Conservation (phyloP, 2,113 vertebrate species). For the Anarrhichthys ocellatus region DNA sequence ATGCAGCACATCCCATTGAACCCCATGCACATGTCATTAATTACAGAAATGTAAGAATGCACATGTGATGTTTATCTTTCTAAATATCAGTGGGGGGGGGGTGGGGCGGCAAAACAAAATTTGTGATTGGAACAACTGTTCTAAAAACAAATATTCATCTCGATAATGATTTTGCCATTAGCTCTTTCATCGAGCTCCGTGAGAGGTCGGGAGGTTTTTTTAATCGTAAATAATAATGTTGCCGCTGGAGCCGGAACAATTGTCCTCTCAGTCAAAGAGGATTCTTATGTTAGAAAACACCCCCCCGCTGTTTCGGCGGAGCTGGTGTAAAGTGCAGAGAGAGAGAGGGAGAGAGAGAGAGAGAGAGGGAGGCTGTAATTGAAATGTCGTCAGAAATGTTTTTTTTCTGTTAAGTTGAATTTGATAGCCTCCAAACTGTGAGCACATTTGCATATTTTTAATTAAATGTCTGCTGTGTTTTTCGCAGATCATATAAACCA, state of each 20-base stretch:
- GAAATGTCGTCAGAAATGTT: conserved; percentile 75
- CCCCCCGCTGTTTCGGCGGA: no score
- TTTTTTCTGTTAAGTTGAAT: conserved; percentile 74
- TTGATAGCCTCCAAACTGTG: conserved; percentile 74
- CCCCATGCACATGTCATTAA: not conserved
- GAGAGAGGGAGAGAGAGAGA: no score
- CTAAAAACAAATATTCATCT: conserved; percentile 19
- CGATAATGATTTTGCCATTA: conserved; percentile 49
- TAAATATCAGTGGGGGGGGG: not conserved
- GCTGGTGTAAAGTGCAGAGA: no score
- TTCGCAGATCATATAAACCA: conserved; percentile 69
- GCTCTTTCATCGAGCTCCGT: conserved; percentile 35
- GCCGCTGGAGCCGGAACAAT: conserved; percentile 42
- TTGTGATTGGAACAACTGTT: conserved; percentile 26
- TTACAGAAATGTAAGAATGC: not conserved
- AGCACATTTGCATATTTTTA: conserved; percentile 85
- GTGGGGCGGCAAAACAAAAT: conserved; percentile 2
- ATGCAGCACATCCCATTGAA: not conserved
- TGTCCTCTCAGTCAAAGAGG: conserved; percentile 45
- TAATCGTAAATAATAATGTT: conserved; percentile 57
- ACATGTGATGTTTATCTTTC: not conserved
- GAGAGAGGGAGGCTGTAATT: conserved; percentile 65
- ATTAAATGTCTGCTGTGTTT: conserved; percentile 79
- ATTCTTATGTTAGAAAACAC: conserved; percentile 25
- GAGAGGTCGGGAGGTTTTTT: conserved; percentile 10